These are phyloP conservation scores for Spodoptera frugiperda DNA, from an alignment of 1,140 invertebrate species.

Conservation along the genomic window DNA sequence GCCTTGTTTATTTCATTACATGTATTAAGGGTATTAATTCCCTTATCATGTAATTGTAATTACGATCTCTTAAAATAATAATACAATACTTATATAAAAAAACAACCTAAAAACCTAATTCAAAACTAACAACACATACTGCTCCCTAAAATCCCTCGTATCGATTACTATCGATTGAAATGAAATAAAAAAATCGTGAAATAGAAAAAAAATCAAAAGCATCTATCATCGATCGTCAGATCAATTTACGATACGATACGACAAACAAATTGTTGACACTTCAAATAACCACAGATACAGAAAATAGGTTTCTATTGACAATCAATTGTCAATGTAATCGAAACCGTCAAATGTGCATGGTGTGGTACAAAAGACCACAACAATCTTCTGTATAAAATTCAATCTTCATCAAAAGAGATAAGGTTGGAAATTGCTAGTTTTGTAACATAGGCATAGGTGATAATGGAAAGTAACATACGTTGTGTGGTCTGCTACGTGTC, in stretches of 20 bases:
- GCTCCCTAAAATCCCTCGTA: neutral
- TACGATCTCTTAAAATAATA: too few species aligned
- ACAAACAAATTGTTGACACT: slow-evolving; percentile 24
- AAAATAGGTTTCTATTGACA: slow-evolving; percentile 41
- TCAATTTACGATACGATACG: slow-evolving; percentile 30
- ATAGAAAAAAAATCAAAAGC: neutral
- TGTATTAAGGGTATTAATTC: too few species aligned
- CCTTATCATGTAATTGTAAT: too few species aligned
- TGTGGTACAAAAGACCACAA: neutral
- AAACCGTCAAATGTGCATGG: slow-evolving; percentile 50
- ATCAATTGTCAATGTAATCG: slow-evolving; percentile 42
- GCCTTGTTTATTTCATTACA: too few species aligned
- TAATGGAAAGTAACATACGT: slow-evolving; percentile 52
- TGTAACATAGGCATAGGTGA: slow-evolving; percentile 23
- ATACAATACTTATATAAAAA: neutral
- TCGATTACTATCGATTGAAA: neutral
- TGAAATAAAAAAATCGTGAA: neutral
- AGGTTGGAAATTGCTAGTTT: neutral
- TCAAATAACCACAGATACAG: slow-evolving; percentile 29
- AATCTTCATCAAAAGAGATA: neutral
- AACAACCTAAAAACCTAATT: neutral
- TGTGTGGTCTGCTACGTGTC: slow-evolving; percentile 74
- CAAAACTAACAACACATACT: neutral
- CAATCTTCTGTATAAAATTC: neutral
- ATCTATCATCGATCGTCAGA: slow-evolving; percentile 25